Evolutionary conservation across 2,888 invertebrate genomes (phyloP), one percentile per base, ranked within the genome.

Genomic region (Andrena bicolor): DNA sequence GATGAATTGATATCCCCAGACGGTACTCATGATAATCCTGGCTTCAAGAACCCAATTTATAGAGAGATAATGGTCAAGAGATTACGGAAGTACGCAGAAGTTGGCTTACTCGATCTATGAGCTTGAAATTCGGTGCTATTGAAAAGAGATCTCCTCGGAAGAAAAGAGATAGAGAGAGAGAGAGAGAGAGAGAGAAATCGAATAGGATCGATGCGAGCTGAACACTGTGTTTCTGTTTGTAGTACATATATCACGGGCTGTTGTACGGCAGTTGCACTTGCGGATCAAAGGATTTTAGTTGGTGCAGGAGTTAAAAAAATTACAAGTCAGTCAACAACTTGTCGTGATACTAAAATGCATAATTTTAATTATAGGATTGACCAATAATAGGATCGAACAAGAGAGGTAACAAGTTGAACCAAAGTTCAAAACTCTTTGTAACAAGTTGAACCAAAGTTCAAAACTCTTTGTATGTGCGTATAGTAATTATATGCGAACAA

Each of bases 41-140:
- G 76, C 1, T 86, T 80, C 35, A 85, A 74, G 1, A 76, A 77
- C 7, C 64, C 82, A 35, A 2, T 20, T 0, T 93, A 80, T 53
- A 86, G 86, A 2, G 85, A 87, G 28, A 63, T 82, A 2, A 89
- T 93, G 82, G 2, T 13, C 0, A 90, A 88, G 56, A 86, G 91
- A 73, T 41, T 94, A 28, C 84, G 88, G 2, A 41, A 72, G 0
- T 93, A 83, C 83, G 85, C 90, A 0, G 73, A 89, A 5, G 53
- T 83, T 82, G 93, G 93, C 1, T 53, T 93, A 20, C 71, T 93
- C 0, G 93, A 93, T 61, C 2, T 60, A 0, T 69, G 20, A 70
- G 2, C 23, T 51, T 8, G 16, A 20, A n/a, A 60, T 49, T n/a
- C 56, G 56, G 23, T 26, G 23, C 26, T 56, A 23, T 23, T 56